These are phyloP conservation scores for Drosophila villosipedis DNA, from an alignment of 2,888 invertebrate species.

Conservation along the genomic window DNA sequence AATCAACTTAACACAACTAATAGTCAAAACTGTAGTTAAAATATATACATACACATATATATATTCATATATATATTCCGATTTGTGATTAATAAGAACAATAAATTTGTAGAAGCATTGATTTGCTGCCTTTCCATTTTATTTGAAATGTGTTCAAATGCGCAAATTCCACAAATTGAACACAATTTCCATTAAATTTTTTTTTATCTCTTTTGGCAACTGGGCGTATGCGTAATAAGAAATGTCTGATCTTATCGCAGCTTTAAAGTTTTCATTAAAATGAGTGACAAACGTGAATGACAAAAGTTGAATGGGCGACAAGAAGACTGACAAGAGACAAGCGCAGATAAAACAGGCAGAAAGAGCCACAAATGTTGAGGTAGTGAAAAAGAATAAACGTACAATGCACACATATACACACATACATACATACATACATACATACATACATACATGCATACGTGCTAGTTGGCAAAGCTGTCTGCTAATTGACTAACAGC, in stretches of 20 bases:
- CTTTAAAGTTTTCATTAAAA: constrained; percentile 30
- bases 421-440: background rate
- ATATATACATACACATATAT: too few relatives aligned
- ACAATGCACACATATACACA: constrained; percentile 3
- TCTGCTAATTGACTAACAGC: background rate
- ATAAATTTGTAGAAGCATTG: background rate
- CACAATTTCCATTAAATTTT: background rate
- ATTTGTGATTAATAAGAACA: background rate
- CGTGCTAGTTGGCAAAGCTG: background rate
- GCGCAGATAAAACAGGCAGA: constrained; percentile 1
- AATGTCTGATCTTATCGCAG: constrained; percentile 18
- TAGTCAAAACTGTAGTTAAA: background rate
- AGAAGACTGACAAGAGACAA: background rate
- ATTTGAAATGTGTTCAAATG: background rate
- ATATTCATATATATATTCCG: too few relatives aligned
- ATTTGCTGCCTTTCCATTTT: background rate
- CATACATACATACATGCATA: background rate
- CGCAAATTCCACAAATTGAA: background rate
- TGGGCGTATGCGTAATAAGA: constrained; percentile 28
- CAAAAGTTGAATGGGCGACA: constrained; percentile 32
- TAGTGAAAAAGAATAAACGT: constrained; percentile 19
- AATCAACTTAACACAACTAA: background rate
- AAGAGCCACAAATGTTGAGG: constrained; percentile 39
- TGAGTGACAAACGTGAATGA: constrained; percentile 30
- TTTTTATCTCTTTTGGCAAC: background rate